These are phyloP conservation scores for Phylloscopus trochilus DNA, from an alignment of 2,113 vertebrate genomes.

Conservation along the genomic window DNA sequence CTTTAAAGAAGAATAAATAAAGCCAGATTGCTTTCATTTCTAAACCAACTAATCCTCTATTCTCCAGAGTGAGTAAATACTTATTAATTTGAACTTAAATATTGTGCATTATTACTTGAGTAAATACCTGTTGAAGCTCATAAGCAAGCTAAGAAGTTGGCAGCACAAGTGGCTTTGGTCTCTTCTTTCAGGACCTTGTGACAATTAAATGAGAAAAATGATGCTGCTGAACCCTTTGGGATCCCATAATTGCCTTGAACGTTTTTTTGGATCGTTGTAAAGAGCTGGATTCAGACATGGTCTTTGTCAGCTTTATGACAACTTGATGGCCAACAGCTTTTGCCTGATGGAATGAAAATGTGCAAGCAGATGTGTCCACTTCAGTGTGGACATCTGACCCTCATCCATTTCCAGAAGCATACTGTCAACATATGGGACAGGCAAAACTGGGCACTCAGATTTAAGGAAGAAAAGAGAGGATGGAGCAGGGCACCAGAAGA, in stretches of 20 bases:
- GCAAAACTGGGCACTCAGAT: background rate
- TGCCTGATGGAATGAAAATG: background rate
- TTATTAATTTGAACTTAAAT: background rate
- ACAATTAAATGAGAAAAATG: background rate
- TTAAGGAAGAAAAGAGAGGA: background rate
- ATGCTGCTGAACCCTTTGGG: background rate
- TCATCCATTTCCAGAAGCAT: background rate
- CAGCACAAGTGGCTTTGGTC: background rate
- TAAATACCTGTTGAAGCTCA: background rate
- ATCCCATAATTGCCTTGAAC: background rate
- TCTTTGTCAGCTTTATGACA: background rate
- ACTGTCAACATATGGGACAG: background rate
- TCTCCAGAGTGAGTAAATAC: constrained; percentile 6
- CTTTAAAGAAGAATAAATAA: constrained; percentile 37
- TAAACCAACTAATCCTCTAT: background rate
- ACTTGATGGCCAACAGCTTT: background rate
- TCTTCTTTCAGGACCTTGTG: background rate
- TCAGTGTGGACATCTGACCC: background rate
- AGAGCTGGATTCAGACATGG: background rate
- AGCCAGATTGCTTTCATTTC: constrained; percentile 20
- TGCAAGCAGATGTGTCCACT: background rate
- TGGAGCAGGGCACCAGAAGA: background rate
- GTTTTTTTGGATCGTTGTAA: background rate
- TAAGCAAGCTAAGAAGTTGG: background rate
- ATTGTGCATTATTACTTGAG: background rate